Conservation (phyloP, 2,888 invertebrate species). For the Molanna angustata region DNA sequence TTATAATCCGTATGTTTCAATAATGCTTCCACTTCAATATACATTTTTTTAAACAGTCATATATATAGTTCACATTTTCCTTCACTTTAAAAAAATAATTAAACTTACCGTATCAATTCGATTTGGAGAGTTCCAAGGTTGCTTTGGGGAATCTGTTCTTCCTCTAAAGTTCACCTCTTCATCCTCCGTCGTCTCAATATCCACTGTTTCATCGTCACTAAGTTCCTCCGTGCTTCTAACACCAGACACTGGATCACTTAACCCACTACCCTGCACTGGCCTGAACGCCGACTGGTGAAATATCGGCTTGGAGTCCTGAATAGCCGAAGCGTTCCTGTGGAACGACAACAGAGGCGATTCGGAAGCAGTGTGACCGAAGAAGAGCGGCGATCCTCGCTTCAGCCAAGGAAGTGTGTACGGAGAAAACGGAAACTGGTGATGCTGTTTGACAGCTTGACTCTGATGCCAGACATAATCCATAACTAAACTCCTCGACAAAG, state of each 20-base stretch:
- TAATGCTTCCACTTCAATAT: too few relatives aligned
- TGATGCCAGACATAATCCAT: slow-evolving; percentile 83
- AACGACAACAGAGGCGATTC: slow-evolving; percentile 48
- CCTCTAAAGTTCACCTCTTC: slow-evolving; percentile 42
- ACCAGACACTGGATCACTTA: slow-evolving; percentile 41
- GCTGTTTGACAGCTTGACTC: slow-evolving; percentile 46
- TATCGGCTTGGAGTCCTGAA: slow-evolving; percentile 38
- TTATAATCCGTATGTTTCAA: too few relatives aligned
- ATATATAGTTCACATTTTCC: too few relatives aligned
- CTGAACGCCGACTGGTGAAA: slow-evolving; percentile 59
- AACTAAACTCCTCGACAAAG: slow-evolving; percentile 63
- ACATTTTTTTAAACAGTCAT: too few relatives aligned
- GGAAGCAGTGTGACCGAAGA: slow-evolving; percentile 43
- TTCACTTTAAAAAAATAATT: too few relatives aligned
- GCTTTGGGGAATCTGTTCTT: slow-evolving; percentile 13
- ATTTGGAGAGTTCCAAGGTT: slow-evolving; percentile 22
- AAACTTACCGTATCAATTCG: slow-evolving; percentile 27
- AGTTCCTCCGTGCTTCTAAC: slow-evolving; percentile 54
- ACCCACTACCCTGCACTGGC: slow-evolving; percentile 47
- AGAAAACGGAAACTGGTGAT: slow-evolving; percentile 56
- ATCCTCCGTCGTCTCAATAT: slow-evolving; percentile 84
- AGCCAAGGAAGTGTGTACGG: slow-evolving; percentile 70
- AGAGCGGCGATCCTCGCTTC: slow-evolving; percentile 52
- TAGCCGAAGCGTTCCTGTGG: slow-evolving; percentile 38
- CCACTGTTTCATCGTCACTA: slow-evolving; percentile 79